phyloP scores from a whole-genome alignment of 2,797 vertebrate genomes.

The Chromobotia macracanthus region DNA sequence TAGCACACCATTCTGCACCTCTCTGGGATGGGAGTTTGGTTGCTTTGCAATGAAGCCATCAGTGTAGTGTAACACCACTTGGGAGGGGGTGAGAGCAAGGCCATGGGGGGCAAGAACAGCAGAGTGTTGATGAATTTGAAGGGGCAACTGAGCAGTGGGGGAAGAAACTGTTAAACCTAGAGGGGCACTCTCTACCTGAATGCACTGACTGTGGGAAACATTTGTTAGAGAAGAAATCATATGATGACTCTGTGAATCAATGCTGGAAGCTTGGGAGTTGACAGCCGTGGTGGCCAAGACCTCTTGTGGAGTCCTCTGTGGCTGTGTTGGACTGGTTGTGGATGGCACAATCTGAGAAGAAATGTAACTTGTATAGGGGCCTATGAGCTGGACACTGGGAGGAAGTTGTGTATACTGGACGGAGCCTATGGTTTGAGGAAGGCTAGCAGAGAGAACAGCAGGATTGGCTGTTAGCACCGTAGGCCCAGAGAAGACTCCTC shows the following conservation, averaged over 20 bases:
- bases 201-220: constrained; percentile 86
- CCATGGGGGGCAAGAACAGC: constrained; percentile 88
- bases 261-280: constrained; percentile 85
- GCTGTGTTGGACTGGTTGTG: constrained; percentile 78
- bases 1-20: constrained; percentile 87
- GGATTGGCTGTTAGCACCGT: constrained; percentile 78
- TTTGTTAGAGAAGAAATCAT: constrained; percentile 78
- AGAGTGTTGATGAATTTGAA: constrained; percentile 90
- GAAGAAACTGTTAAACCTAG: constrained; percentile 85
- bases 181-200: constrained; percentile 90
- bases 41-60: constrained; percentile 87
- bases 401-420: constrained; percentile 93
- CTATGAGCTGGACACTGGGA: constrained; percentile 94
- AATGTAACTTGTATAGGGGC: constrained; percentile 94
- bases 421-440: constrained; percentile 83
- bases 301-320: constrained; percentile 85
- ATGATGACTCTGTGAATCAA: constrained; percentile 83
- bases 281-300: constrained; percentile 88
- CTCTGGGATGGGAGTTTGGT: constrained; percentile 82
- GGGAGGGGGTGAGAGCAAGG: constrained; percentile 89
- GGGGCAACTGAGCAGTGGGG: constrained; percentile 82
- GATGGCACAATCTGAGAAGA: constrained; percentile 94
- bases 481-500: constrained; percentile 78
- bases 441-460: constrained; percentile 84
- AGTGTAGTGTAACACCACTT: constrained; percentile 93